These are phyloP conservation scores for Sardinella longiceps DNA, from an alignment of 2,797 vertebrate species.

Conservation along the genomic window DNA sequence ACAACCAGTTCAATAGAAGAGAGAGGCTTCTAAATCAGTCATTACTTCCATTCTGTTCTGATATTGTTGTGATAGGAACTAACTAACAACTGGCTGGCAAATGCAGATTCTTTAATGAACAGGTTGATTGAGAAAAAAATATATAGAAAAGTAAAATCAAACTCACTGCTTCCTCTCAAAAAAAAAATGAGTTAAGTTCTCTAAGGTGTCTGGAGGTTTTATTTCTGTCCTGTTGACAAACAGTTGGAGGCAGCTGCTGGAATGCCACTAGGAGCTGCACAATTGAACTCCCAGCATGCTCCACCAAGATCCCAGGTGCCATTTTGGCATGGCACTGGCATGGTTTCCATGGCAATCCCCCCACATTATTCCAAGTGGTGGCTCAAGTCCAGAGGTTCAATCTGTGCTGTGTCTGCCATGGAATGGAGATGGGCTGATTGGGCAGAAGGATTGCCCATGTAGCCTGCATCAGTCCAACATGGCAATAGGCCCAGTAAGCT, in stretches of 20 bases:
- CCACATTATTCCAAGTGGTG: slow-evolving; percentile 58
- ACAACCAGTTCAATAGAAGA: neutral
- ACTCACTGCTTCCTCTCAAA: neutral
- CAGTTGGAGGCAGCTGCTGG: slow-evolving; percentile 56
- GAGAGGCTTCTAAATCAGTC: neutral
- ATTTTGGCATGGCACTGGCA: slow-evolving; percentile 57
- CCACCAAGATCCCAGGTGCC: slow-evolving; percentile 66
- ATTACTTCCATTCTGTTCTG: neutral
- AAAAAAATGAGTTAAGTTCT: neutral
- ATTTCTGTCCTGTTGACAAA: slow-evolving; percentile 68
- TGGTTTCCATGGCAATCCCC: slow-evolving; percentile 70
- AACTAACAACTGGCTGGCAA: neutral
- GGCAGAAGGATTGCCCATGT: neutral
- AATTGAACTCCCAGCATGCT: slow-evolving; percentile 71
- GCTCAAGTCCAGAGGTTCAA: slow-evolving; percentile 52
- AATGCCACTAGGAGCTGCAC: slow-evolving; percentile 64
- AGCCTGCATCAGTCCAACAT: neutral
- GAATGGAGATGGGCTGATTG: neutral
- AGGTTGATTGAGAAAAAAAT: neutral
- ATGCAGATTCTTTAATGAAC: neutral
- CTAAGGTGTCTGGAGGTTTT: slow-evolving; percentile 43
- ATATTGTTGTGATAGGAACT: neutral
- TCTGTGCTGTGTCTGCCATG: neutral
- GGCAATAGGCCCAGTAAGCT: neutral
- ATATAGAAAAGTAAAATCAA: neutral